These are phyloP conservation scores for Callinectes sapidus DNA, from an alignment of 2,888 invertebrate species.

Conservation along the genomic window DNA sequence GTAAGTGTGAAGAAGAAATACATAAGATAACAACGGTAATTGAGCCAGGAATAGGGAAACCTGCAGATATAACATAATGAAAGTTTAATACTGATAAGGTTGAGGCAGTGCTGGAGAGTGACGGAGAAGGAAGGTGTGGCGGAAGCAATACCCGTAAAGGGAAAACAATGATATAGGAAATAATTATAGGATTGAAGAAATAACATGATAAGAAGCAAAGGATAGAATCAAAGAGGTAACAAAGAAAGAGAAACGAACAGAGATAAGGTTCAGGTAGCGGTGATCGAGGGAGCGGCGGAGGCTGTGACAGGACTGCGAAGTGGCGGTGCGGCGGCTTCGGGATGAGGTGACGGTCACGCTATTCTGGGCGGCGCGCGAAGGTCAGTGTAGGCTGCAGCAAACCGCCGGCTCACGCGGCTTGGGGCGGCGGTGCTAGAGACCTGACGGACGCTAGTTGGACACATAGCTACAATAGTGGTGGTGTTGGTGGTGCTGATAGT, in stretches of 20 bases:
- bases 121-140: background rate
- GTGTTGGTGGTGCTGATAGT: background rate
- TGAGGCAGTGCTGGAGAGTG: background rate
- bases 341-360: slow-evolving; percentile 22
- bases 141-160: background rate
- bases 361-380: slow-evolving; percentile 4
- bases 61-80: background rate
- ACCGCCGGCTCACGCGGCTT: background rate
- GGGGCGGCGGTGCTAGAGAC: background rate
- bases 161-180: background rate
- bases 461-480: background rate
- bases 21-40: too few relatives aligned
- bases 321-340: slow-evolving; percentile 5
- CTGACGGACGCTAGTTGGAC: background rate
- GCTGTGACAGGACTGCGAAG: background rate
- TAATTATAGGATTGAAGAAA: background rate
- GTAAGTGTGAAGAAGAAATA: too few relatives aligned
- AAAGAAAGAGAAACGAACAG: background rate
- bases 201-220: too few relatives aligned
- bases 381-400: background rate
- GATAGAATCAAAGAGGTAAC: background rate
- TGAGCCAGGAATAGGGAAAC: background rate
- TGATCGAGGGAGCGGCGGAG: background rate
- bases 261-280: background rate
- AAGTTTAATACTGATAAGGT: background rate